phyloP scores from a whole-genome alignment of 2,888 invertebrate species.

The Dendrolimus houi region DNA sequence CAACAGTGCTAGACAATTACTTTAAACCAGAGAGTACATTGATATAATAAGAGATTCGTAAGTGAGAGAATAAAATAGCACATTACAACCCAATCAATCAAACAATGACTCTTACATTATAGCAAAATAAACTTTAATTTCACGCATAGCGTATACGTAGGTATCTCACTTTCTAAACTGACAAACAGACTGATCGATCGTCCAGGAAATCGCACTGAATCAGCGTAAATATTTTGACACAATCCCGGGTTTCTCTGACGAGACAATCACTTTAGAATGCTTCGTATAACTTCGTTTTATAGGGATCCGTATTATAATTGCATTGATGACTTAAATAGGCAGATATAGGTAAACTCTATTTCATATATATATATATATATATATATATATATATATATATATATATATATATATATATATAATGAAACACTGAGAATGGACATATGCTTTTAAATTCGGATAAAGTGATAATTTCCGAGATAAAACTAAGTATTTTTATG shows the following conservation, averaged over 20 bases:
- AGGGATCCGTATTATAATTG: neutral
- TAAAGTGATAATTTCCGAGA: too few relatives aligned
- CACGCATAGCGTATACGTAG: slow-evolving; percentile 36
- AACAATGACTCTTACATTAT: slow-evolving; percentile 14
- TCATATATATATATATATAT: too few relatives aligned
- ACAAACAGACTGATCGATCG: slow-evolving; percentile 57
- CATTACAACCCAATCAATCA: slow-evolving; percentile 16
- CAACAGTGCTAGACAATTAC: too few relatives aligned
- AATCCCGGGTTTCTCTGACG: slow-evolving; percentile 59
- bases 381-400: too few relatives aligned
- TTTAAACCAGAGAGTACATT: too few relatives aligned
- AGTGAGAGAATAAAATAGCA: neutral
- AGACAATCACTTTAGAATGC: slow-evolving; percentile 61
- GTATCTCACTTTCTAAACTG: slow-evolving; percentile 42
- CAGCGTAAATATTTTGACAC: slow-evolving; percentile 70
- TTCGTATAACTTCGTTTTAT: neutral
- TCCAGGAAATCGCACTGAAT: slow-evolving; percentile 59
- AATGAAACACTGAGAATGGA: too few relatives aligned
- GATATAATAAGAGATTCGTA: too few relatives aligned
- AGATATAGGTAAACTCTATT: too few relatives aligned
- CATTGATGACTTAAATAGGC: too few relatives aligned
- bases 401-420: too few relatives aligned
- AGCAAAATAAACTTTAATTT: slow-evolving; percentile 55
- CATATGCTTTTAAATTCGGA: too few relatives aligned
- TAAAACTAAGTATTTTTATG: too few relatives aligned